A percentile compares a stretch with the other conserved stretches of the same genome.
These are phyloP conservation scores for Hippocampus kuda DNA, from an alignment of 2,797 vertebrate genomes.

Conservation along the genomic window DNA sequence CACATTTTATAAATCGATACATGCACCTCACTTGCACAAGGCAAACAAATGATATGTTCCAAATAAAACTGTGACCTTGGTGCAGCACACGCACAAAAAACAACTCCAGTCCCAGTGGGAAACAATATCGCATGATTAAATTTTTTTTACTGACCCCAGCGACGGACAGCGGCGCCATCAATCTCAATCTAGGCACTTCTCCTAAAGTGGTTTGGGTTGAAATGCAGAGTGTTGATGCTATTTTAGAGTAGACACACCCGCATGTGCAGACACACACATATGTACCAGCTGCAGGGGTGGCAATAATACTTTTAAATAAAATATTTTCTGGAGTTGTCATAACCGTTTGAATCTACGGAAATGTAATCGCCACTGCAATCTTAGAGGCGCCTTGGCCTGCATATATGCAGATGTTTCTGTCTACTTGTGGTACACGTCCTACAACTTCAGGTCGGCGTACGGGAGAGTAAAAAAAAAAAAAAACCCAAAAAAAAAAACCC, in stretches of 20 bases:
- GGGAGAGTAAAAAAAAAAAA: neutral
- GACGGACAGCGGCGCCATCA: constrained; percentile 20
- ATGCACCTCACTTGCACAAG: neutral
- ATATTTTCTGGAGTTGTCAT: constrained; percentile 38
- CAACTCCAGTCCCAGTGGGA: neutral
- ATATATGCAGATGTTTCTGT: constrained; percentile 18
- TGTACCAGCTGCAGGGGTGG: constrained; percentile 12
- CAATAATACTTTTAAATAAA: neutral
- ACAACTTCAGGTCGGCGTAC: constrained; percentile 23
- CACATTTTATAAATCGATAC: neutral
- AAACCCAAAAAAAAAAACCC: neutral
- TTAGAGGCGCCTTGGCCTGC: constrained; percentile 30
- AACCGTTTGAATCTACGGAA: constrained; percentile 42
- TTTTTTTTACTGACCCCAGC: constrained; percentile 6
- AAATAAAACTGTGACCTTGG: neutral
- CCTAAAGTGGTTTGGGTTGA: constrained; percentile 26
- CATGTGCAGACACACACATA: constrained; percentile 10
- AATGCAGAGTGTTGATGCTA: constrained; percentile 11
- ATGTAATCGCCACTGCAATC: constrained; percentile 47
- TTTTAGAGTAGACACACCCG: constrained; percentile 9
- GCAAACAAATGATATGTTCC: no score
- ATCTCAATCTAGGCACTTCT: constrained; percentile 12
- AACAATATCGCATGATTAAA: constrained; percentile 1
- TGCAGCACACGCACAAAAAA: neutral
- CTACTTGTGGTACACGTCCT: constrained; percentile 24